Evolutionary conservation across 2,797 vertebrate genomes (phyloP).

Genomic region (Lithobates pipiens): DNA sequence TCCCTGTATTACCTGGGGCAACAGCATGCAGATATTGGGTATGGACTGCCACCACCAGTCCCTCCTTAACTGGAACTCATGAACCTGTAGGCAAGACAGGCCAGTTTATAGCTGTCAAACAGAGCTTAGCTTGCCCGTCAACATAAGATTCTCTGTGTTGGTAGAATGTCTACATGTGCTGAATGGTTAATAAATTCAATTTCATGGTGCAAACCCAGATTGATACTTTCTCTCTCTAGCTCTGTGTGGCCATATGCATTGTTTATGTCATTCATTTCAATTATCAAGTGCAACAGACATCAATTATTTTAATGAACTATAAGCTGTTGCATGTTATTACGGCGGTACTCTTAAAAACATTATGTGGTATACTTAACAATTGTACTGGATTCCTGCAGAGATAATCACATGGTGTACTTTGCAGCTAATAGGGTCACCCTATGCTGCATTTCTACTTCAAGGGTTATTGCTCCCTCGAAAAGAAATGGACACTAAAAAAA

Average conservation of each 20-base stretch:
- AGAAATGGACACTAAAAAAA: neutral
- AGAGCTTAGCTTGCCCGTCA: too few species aligned
- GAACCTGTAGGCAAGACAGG: too few species aligned
- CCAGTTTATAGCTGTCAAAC: too few species aligned
- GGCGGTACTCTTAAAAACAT: constrained; percentile 10
- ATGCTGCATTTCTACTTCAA: constrained; percentile 1
- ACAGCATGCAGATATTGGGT: too few species aligned
- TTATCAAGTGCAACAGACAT: neutral
- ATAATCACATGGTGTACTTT: constrained; percentile 2
- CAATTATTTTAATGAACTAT: constrained; percentile 4
- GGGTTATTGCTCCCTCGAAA: neutral
- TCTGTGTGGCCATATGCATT: neutral
- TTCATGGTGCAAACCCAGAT: too few species aligned
- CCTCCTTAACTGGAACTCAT: too few species aligned
- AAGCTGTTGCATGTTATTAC: neutral
- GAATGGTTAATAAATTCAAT: too few species aligned
- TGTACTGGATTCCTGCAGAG: constrained; percentile 8
- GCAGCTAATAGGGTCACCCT: neutral
- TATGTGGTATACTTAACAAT: constrained; percentile 9
- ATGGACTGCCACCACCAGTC: too few species aligned
- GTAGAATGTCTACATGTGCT: too few species aligned
- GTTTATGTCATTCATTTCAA: neutral
- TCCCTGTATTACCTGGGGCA: too few species aligned
- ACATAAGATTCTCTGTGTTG: too few species aligned
- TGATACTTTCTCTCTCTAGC: too few species aligned